Conservation (phyloP, 2,888 invertebrate genomes). For the Oscheius sp. region DNA sequence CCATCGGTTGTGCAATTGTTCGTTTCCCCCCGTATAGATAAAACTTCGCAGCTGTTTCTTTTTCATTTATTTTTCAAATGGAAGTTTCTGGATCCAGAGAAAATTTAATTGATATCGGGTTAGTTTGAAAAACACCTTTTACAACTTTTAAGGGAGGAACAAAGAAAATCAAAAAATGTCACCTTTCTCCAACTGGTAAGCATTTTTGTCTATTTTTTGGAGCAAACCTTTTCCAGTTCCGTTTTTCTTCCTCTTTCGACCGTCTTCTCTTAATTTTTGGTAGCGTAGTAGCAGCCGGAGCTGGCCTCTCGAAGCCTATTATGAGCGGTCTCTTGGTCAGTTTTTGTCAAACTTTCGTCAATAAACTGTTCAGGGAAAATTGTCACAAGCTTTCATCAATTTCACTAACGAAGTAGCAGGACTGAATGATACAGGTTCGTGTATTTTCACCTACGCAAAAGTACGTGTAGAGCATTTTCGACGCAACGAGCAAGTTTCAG, state of each 20-base stretch:
- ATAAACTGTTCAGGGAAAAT: constrained; percentile 1
- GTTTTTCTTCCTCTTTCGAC: background rate
- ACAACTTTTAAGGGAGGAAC: background rate
- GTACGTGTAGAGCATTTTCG: background rate
- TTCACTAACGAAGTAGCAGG: constrained; percentile 13
- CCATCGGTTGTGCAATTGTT: too few relatives aligned
- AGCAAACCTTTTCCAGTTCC: background rate
- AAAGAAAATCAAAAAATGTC: background rate
- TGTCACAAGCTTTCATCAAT: constrained; percentile 20
- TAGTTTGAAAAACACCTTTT: too few relatives aligned
- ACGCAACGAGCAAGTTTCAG: too few relatives aligned
- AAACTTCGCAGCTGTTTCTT: too few relatives aligned
- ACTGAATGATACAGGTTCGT: constrained; percentile 13
- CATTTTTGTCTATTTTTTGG: background rate
- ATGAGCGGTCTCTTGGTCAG: background rate
- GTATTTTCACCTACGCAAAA: background rate
- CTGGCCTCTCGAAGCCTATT: constrained; percentile 1
- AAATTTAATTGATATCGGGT: too few relatives aligned
- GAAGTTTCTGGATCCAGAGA: too few relatives aligned
- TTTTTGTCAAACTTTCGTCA: background rate
- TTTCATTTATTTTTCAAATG: too few relatives aligned
- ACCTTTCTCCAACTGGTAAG: background rate
- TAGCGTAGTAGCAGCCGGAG: background rate
- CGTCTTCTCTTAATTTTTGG: background rate
- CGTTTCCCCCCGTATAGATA: too few relatives aligned